phyloP scores from a whole-genome alignment of 2,888 invertebrate species.

The Mylabris sibirica region DNA sequence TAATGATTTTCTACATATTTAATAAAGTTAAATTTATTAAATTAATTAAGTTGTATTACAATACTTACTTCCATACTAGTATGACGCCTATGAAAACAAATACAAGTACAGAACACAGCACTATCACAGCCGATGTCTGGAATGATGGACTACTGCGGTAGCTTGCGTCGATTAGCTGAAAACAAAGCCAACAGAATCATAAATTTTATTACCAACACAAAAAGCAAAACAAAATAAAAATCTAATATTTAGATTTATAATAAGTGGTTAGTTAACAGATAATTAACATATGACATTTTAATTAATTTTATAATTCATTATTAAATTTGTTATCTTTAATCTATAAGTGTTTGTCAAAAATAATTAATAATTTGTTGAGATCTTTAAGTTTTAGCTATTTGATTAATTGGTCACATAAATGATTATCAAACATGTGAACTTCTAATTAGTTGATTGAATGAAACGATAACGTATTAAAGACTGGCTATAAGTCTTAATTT shows the following conservation, averaged over 20 bases:
- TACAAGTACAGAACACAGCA: slow-evolving; percentile 79
- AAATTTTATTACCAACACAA: slow-evolving; percentile 16
- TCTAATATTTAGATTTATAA: neutral
- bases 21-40: neutral
- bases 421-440: slow-evolving; percentile 8
- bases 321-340: neutral
- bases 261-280: neutral
- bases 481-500: neutral
- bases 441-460: neutral
- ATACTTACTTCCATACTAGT: slow-evolving; percentile 88
- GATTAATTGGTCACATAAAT: neutral
- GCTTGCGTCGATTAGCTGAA: slow-evolving; percentile 88
- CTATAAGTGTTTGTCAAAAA: neutral
- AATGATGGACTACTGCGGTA: slow-evolving; percentile 85
- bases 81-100: slow-evolving; percentile 82
- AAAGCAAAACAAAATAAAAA: neutral
- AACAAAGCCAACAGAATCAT: slow-evolving; percentile 56
- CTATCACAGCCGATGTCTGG: slow-evolving; percentile 85
- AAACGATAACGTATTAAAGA: neutral
- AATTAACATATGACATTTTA: slow-evolving; percentile 5
- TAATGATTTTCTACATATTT: neutral
- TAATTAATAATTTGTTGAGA: slow-evolving; percentile 10
- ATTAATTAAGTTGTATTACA: neutral
- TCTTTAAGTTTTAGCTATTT: neutral
- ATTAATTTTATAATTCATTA: slow-evolving; percentile 8